Percentiles rank a stretch among this genome's conserved stretches.
Evolutionary conservation across 2,113 vertebrate genomes (phyloP).

Genomic region (Toxotes chatareus): DNA sequence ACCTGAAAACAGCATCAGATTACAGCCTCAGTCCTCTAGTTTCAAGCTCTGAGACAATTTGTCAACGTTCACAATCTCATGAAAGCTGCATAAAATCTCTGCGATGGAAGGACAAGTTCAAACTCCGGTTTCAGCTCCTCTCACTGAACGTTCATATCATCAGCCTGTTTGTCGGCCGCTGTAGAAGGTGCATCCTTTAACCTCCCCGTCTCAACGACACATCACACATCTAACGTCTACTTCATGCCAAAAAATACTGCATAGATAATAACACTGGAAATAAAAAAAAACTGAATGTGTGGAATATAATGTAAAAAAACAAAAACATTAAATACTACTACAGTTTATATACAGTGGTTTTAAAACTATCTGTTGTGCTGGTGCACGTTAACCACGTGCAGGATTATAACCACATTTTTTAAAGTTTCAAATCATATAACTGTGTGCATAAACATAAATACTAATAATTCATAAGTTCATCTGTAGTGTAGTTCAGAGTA

Average conservation of each 20-base stretch:
- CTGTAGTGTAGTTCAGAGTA: slow-evolving; percentile 27
- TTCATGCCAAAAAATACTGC: slow-evolving; percentile 70
- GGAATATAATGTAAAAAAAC: slow-evolving; percentile 23
- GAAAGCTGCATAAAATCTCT: not conserved
- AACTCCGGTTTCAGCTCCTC: not conserved
- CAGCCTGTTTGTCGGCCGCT: not conserved
- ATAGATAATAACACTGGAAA: slow-evolving; percentile 48
- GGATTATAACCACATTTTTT: slow-evolving; percentile 34
- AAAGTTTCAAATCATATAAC: slow-evolving; percentile 16
- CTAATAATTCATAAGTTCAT: slow-evolving; percentile 12
- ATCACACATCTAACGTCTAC: slow-evolving; percentile 37
- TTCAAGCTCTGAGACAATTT: slow-evolving; percentile 6
- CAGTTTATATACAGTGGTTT: slow-evolving; percentile 66
- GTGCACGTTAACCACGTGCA: slow-evolving; percentile 59
- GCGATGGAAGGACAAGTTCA: not conserved
- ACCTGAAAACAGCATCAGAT: not conserved
- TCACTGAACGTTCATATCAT: not conserved
- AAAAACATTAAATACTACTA: slow-evolving; percentile 62
- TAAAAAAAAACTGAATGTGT: not conserved
- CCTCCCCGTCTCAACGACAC: slow-evolving; percentile 44
- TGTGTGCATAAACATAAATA: slow-evolving; percentile 74
- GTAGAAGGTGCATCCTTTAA: slow-evolving; percentile 50
- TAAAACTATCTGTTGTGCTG: slow-evolving; percentile 53
- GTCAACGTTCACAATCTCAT: not conserved
- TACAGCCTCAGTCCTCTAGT: not conserved